phyloP scores from a whole-genome alignment of 1,140 invertebrate genomes.

The Episyrphus balteatus region DNA sequence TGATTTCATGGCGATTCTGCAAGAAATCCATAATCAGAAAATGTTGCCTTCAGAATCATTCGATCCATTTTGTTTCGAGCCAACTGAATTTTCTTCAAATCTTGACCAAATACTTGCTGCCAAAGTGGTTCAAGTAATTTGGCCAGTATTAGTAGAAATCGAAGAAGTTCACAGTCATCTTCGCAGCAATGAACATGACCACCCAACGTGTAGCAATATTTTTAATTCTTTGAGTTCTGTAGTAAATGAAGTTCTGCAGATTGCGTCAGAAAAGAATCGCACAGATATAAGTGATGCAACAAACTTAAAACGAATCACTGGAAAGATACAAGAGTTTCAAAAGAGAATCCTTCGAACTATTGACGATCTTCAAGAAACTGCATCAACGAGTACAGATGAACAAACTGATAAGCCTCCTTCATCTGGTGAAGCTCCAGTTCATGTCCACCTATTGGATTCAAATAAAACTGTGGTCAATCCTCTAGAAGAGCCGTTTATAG shows the following conservation, averaged over 20 bases:
- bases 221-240: slow-evolving; percentile 8
- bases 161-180: slow-evolving; percentile 9
- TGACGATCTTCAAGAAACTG: too few relatives aligned
- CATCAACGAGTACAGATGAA: too few relatives aligned
- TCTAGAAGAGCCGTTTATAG: neutral
- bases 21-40: slow-evolving; percentile 8
- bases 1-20: slow-evolving; percentile 20
- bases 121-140: slow-evolving; percentile 20
- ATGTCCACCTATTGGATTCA: too few relatives aligned
- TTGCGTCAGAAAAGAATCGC: slow-evolving; percentile 7
- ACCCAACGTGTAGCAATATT: neutral
- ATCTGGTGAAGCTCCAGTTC: too few relatives aligned
- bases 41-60: neutral
- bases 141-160: slow-evolving; percentile 17
- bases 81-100: slow-evolving; percentile 14
- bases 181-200: neutral
- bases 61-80: neutral
- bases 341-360: too few relatives aligned
- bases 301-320: too few relatives aligned
- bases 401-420: too few relatives aligned
- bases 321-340: too few relatives aligned
- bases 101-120: slow-evolving; percentile 22
- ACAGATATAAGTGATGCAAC: too few relatives aligned
- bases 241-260: slow-evolving; percentile 14
- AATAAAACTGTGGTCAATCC: neutral